Evolutionary conservation across 2,113 vertebrate genomes (phyloP), one percentile per base, ranked within the genome.

Genomic region (Atrichornis clamosus): DNA sequence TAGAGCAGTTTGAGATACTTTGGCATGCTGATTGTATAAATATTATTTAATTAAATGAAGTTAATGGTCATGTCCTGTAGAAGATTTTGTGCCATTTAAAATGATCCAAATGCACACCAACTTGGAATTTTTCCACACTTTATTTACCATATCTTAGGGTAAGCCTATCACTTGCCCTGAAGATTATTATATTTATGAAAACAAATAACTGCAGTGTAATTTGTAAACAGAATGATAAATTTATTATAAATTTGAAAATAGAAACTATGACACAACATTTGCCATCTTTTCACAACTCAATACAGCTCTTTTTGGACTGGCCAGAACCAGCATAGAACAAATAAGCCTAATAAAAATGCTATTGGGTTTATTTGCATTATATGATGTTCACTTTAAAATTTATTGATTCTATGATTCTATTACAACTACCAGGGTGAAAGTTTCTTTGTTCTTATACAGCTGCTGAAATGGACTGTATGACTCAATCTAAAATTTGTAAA

Each of bases 41-140:
- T 91, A 90, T 91, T 85, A 59, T 62, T 85, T 94, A 94, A 92
- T 92, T 83, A 85, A 80, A 39, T 56, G 5, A 80, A 84, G 7
- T 58, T 84, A 47, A 87, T 84, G 23, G 46, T 90, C 11, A 30
- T 88, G 64, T 83, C 37, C 37, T 59, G 17, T 69, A 53, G 58
- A 89, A 75, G 42, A 55, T 50, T 88, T 90, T 85, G 32, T 65
- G 33, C 13, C 15, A 62, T 53, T 85, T 93, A 37, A 89, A 90
- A 65, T 80, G 0, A 58, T 86, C 65, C 22, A 92, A 76, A 60
- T 68, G 23, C 17, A 47, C 50, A 41, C 11, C 59, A 70, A 44
- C 24, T 75, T 85, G n/a, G 49, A 85, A 33, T 30, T 58, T 80
- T 82, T 76, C 7, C 6, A 24, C 44, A 47, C 27, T 87, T 92